Evolutionary conservation across 92 coral and sea anemone genomes (phyloP), one percentile per base, ranked within the genome.

Genomic region (Porites lobata): DNA sequence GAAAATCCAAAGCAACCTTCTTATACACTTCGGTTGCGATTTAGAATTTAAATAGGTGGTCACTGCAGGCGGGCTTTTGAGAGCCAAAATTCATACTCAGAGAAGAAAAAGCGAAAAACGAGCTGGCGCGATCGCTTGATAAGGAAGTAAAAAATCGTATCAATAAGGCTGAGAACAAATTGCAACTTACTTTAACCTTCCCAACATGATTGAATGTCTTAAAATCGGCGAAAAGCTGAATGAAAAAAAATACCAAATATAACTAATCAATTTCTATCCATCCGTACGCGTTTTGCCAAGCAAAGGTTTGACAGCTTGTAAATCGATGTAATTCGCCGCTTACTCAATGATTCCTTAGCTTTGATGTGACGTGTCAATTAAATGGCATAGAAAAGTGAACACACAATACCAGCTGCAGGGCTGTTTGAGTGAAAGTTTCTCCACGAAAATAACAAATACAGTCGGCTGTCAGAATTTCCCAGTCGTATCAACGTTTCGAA

Each of bases 261-360:
- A 43, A 26, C 62, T 57, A 64, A 82, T 82, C 77, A 84, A 50
- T 84, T 74, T 20, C 72, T n/a, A 74, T 62, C 71, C 72, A 64
- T 38, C 24, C 71, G 14, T 6, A 20, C 10, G 6, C 5, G 50
- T 26, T 19, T 17, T 50, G 50, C 32, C 62, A 19, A 21, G 71
- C 79, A 83, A 84, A 84, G 38, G 87, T 71, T 38, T 84, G 87
- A 84, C 87, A 75, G 69, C 81, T 69, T 29, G 74, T 50, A 72
- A 56, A 73, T 61, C 17, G 63, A 18, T 63, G 72, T 74, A 73
- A 84, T 84, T 84, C 81, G 81, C 62, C 64, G 72, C 87, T 84
- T 84, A 50, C 73, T 84, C 72, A 22, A 62, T 52, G 63, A 43
- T 84, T 84, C 64, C 11, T 24, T 13, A 47, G 3, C 12, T 50